Evolutionary conservation across 2,888 invertebrate species (phyloP).

Genomic region (Drosophila nr. perissopoda): DNA sequence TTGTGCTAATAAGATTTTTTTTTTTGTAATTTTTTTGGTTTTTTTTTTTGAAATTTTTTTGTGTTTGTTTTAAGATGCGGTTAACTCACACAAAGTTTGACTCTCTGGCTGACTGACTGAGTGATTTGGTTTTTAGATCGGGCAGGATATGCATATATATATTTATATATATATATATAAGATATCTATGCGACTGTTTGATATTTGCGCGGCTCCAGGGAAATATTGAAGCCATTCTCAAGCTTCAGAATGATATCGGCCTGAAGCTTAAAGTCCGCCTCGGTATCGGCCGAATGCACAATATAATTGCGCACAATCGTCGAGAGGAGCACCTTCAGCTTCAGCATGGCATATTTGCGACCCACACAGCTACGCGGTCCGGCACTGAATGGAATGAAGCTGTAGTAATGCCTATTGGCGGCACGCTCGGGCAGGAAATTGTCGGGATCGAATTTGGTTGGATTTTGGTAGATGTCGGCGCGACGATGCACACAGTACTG

Average conservation of each 20-base stretch:
- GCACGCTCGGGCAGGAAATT: conserved; percentile 92
- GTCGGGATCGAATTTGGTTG: conserved; percentile 91
- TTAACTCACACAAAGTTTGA: conserved; percentile 39
- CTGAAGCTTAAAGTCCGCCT: conserved; percentile 89
- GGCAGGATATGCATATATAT: not conserved
- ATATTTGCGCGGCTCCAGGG: conserved; percentile 87
- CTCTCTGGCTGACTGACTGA: conserved; percentile 61
- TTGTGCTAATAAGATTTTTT: not conserved
- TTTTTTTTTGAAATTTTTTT: not conserved
- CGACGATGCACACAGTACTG: conserved; percentile 90
- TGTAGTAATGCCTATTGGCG: conserved; percentile 91
- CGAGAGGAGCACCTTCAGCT: conserved; percentile 90
- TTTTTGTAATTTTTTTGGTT: not conserved
- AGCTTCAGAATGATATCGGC: conserved; percentile 91
- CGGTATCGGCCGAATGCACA: conserved; percentile 87
- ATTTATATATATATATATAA: conserved; percentile 9
- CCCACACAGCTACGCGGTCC: conserved; percentile 93
- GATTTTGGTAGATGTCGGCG: conserved; percentile 88
- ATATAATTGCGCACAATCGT: conserved; percentile 90
- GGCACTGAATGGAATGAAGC: conserved; percentile 92
- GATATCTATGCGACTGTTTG: conserved; percentile 55
- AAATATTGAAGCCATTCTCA: conserved; percentile 89
- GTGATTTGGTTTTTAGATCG: not conserved
- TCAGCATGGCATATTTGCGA: conserved; percentile 92
- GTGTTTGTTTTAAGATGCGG: conserved; percentile 14